phyloP scores from a whole-genome alignment of 2,797 vertebrate genomes.

The Poeciliopsis turneri region DNA sequence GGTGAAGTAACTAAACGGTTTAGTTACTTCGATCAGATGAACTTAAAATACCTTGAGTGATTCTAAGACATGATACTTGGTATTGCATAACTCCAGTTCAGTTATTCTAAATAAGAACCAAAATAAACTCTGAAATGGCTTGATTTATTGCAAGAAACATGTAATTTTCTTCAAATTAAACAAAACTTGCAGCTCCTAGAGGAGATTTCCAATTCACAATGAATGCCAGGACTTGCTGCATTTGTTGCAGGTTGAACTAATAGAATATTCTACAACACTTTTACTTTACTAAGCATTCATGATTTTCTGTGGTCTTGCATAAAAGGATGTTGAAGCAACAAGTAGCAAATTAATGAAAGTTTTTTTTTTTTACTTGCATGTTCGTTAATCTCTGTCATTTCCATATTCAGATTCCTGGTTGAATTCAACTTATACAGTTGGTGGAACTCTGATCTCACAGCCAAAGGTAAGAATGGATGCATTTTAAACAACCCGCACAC shows the following conservation, averaged over 20 bases:
- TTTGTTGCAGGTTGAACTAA: background rate
- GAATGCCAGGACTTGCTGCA: background rate
- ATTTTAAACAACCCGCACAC: background rate
- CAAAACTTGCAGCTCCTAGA: background rate
- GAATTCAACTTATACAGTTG: conserved; percentile 98
- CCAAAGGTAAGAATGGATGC: conserved; percentile 85
- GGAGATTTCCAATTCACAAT: background rate
- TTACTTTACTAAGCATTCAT: background rate
- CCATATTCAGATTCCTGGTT: conserved; percentile 89
- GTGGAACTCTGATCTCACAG: conserved; percentile 93
- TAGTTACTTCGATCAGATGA: background rate
- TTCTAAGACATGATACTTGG: background rate
- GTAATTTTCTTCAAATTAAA: background rate
- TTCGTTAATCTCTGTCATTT: conserved; percentile 26
- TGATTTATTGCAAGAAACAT: background rate
- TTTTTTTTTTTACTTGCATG: conserved; percentile 2
- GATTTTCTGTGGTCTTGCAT: background rate
- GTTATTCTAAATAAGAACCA: background rate
- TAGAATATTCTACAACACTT: background rate
- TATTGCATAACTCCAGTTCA: background rate
- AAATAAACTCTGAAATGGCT: background rate
- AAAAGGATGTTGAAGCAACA: background rate
- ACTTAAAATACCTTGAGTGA: background rate
- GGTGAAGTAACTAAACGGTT: no score
- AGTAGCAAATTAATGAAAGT: background rate